These are phyloP conservation scores for Heterotilapia buettikoferi DNA, from an alignment of 2,113 vertebrate species.

Conservation along the genomic window DNA sequence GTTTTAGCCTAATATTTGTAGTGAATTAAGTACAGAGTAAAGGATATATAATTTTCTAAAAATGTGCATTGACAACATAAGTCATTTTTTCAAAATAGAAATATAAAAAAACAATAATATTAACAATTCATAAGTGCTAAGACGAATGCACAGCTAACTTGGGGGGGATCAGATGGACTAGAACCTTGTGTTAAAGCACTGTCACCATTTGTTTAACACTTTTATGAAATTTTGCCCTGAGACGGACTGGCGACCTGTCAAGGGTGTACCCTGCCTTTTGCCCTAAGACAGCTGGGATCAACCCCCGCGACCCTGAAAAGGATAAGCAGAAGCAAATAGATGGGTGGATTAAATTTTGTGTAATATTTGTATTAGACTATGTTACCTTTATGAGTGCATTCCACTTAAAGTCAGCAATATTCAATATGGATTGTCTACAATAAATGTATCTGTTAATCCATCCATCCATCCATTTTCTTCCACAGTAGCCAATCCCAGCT, in stretches of 20 bases:
- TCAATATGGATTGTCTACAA: neutral
- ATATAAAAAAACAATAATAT: neutral
- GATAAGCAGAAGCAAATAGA: neutral
- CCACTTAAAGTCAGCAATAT: neutral
- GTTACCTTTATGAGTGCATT: neutral
- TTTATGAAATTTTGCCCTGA: neutral
- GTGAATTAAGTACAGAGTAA: neutral
- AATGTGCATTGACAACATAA: neutral
- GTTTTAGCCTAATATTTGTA: neutral
- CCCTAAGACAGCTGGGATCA: neutral
- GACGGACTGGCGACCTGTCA: fast-evolving
- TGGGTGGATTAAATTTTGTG: neutral
- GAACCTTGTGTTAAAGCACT: neutral
- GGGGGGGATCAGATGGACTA: neutral
- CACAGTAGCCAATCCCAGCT: neutral
- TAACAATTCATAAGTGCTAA: neutral
- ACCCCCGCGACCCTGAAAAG: neutral
- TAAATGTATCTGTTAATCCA: neutral
- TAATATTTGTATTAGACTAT: neutral
- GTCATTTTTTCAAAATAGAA: neutral
- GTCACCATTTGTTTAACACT: neutral
- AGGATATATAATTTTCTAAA: neutral
- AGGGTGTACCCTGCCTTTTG: fast-evolving
- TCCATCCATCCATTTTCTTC: neutral
- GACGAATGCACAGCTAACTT: fast-evolving